A percentile compares a stretch with the other conserved stretches of the same genome.
Evolutionary conservation across 2,797 vertebrate species (phyloP).

Genomic region (Moxostoma hubbsi): DNA sequence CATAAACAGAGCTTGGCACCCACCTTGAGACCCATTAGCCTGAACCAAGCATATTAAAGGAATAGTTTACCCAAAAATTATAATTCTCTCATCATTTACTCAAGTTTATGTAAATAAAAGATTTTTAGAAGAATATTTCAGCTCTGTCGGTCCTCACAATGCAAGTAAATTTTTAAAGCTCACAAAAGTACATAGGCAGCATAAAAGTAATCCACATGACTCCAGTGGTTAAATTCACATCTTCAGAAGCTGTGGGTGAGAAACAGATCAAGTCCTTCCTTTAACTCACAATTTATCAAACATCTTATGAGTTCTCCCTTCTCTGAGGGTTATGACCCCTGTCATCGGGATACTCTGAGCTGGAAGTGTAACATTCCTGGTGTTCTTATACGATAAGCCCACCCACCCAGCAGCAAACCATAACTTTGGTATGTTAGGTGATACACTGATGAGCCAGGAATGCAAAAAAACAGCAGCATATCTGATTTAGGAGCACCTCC

Average conservation of each 20-base stretch:
- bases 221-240: too few species aligned
- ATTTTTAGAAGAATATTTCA: too few species aligned
- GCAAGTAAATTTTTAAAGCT: too few species aligned
- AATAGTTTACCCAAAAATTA: not conserved
- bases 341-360: constrained; percentile 22
- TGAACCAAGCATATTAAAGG: not conserved
- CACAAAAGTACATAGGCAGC: too few species aligned
- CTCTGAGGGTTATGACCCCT: constrained; percentile 26
- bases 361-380: constrained; percentile 46
- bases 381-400: constrained; percentile 35
- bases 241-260: not conserved
- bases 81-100: too few species aligned
- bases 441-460: constrained; percentile 38
- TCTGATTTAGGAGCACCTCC: constrained; percentile 33
- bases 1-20: not conserved
- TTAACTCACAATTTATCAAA: not conserved
- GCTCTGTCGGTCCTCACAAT: too few species aligned
- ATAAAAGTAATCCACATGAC: too few species aligned
- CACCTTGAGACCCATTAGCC: constrained; percentile 6
- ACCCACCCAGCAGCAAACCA: constrained; percentile 40
- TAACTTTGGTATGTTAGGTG: constrained; percentile 39
- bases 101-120: too few species aligned
- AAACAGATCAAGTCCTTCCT: constrained; percentile 1
- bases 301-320: not conserved
- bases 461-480: constrained; percentile 37